Evolutionary conservation across 2,888 invertebrate species (phyloP).

Genomic region (Muscina levida): DNA sequence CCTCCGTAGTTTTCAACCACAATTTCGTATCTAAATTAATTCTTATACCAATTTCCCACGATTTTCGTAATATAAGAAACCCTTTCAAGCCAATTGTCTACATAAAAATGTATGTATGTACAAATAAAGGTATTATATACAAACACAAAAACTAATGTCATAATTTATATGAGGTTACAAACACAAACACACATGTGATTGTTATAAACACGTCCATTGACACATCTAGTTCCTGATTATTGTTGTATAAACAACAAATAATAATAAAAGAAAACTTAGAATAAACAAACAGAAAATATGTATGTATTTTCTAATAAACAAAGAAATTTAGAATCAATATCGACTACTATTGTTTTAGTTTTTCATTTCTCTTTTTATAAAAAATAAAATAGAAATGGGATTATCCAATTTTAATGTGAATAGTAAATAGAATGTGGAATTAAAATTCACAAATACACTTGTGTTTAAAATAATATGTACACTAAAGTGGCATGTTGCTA

Average conservation of each 20-base stretch:
- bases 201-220: too few relatives aligned
- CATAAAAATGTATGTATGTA: background rate
- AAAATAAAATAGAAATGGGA: too few relatives aligned
- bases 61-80: background rate
- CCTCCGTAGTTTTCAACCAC: too few relatives aligned
- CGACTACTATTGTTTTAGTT: background rate
- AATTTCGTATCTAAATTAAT: too few relatives aligned
- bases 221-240: constrained; percentile 5
- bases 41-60: constrained; percentile 4
- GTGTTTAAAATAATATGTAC: too few relatives aligned
- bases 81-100: background rate
- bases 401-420: background rate
- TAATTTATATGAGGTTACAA: background rate
- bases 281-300: constrained; percentile 17
- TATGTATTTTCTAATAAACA: constrained; percentile 23
- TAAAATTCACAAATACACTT: too few relatives aligned
- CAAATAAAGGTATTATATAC: background rate
- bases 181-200: constrained; percentile 6
- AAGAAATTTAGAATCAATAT: constrained; percentile 11
- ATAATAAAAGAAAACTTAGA: constrained; percentile 1
- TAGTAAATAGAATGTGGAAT: background rate
- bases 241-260: constrained; percentile 37
- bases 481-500: too few relatives aligned
- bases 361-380: background rate
- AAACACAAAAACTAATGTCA: background rate